Base-by-base conservation (phyloP, 2,888 invertebrate species). In the Oxyscelio sp. region DNA sequence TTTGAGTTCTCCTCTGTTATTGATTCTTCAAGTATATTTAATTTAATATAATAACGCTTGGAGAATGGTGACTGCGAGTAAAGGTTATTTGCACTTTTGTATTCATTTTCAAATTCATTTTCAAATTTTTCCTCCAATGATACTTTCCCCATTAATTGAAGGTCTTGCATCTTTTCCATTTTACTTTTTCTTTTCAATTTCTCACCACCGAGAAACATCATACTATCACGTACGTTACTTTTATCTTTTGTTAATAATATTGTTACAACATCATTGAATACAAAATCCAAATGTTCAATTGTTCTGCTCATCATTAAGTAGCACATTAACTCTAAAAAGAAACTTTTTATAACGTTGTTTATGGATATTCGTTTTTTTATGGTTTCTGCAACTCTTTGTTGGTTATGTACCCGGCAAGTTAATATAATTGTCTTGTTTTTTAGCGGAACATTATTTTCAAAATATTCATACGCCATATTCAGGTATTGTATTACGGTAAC, bases 331-430 rank as follows among this genome's bases (percentile, higher is more conserved):
- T 88, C 83, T 40, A 85, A 19, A 17, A 85, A 15, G 8, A 74
- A 52, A 2, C 21, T 27, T 78, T 86, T 87, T 2, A 71, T n/a
- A 8, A 24, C 11, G 61, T 54, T 4, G 43, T 34, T n/a, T 83
- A 27, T n/a, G 61, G 79, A 45, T 54, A 81, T 22, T 13, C 54
- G 56, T 0, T 58, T 73, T 6, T 61, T 27, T 11, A 84, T 70
- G 0, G 59, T 65, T 9, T 24, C 63, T 0, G 85, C 63, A 0
- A 87, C 79, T n/a, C 66, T 71, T 11, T 83, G 81, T 73, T 85
- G 85, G 1, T 85, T 77, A 27, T 87, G 83, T 0, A 52, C 85
- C 65, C 59, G 85, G 27, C 87, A 87, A 13, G 70, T 68, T 75
- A 85, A 81, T 0, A 86, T 4, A 2, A 84, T 8, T 0, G 40